A percentile compares a stretch with the other conserved stretches of the same genome.
phyloP scores from a whole-genome alignment of 2,888 invertebrate species.

The Agrotis ipsilon region DNA sequence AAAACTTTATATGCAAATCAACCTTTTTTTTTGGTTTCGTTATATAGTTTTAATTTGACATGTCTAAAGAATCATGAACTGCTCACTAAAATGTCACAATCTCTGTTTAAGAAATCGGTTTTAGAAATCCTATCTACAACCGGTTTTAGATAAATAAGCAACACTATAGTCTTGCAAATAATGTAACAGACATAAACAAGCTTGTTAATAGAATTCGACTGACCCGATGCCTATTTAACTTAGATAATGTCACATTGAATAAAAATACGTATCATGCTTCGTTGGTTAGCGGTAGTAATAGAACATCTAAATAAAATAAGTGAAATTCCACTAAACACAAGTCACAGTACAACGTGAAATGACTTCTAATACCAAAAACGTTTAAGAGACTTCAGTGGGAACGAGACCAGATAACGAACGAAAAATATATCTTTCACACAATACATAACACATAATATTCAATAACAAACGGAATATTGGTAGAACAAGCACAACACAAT shows the following conservation, averaged over 20 bases:
- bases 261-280: background rate
- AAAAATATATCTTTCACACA: background rate
- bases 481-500: conserved; percentile 1
- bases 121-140: background rate
- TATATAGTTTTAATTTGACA: background rate
- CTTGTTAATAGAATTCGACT: too few relatives aligned
- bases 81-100: background rate
- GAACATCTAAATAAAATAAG: background rate
- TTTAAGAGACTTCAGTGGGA: too few relatives aligned
- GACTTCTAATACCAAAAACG: too few relatives aligned
- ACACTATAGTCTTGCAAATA: too few relatives aligned
- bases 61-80: background rate
- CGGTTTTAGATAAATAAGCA: too few relatives aligned
- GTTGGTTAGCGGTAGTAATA: background rate
- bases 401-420: background rate
- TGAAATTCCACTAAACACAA: background rate
- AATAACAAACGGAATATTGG: conserved; percentile 1
- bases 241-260: background rate
- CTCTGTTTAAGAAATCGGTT: background rate
- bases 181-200: too few relatives aligned
- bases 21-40: too few relatives aligned
- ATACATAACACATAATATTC: conserved; percentile 15
- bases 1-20: too few relatives aligned
- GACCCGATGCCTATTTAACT: too few relatives aligned
- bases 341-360: background rate